Evolutionary conservation across 92 coral and sea anemone species (phyloP).

Genomic region (Heteractis magnifica): DNA sequence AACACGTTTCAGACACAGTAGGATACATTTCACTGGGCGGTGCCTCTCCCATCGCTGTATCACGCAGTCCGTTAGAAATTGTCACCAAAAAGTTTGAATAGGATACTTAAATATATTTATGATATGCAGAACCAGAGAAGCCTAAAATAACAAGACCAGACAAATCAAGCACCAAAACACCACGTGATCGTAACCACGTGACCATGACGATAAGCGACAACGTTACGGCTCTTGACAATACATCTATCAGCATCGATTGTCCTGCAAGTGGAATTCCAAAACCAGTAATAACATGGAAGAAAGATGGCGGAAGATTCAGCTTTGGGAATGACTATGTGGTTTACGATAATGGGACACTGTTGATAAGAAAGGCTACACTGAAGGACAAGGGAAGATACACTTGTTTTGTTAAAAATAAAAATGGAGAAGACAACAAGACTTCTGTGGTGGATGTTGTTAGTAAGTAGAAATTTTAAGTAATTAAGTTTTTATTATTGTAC

Average conservation of each 20-base stretch:
- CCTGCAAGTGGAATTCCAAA: constrained; percentile 50
- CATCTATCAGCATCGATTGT: constrained; percentile 55
- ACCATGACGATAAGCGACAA: constrained; percentile 48
- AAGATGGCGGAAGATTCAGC: constrained; percentile 35
- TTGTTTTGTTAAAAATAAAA: constrained; percentile 37
- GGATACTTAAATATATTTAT: not conserved
- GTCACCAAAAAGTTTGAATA: no score
- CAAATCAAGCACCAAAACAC: constrained; percentile 25
- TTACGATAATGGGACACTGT: constrained; percentile 44
- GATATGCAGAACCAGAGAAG: constrained; percentile 35
- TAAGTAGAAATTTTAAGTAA: constrained; percentile 16
- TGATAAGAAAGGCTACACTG: constrained; percentile 9
- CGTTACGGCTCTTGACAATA: constrained; percentile 41
- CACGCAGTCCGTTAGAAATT: no score
- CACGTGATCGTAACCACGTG: constrained; percentile 27
- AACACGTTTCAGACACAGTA: no score
- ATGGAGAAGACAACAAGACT: constrained; percentile 37
- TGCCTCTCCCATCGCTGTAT: no score
- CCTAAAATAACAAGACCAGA: constrained; percentile 30
- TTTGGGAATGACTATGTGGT: constrained; percentile 22
- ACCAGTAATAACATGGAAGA: constrained; percentile 57
- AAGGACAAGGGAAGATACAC: constrained; percentile 45
- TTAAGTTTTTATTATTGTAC: no score
- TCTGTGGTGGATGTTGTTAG: constrained; percentile 39
- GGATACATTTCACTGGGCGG: no score